These are phyloP conservation scores for Sphaerophoria taeniata DNA, from an alignment of 2,888 invertebrate species.

Conservation along the genomic window DNA sequence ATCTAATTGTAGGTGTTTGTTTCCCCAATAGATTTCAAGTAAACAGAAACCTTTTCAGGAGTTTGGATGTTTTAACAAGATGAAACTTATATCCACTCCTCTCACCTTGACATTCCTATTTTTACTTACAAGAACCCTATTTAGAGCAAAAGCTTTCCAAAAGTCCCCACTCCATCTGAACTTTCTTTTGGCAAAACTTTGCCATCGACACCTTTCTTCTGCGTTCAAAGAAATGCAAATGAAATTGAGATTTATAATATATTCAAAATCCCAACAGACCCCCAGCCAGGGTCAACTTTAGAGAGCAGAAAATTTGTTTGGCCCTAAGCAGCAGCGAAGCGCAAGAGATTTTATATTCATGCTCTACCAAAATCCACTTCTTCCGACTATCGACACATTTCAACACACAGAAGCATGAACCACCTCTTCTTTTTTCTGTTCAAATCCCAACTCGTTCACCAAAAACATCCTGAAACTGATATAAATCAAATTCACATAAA, in stretches of 20 bases:
- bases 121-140: not conserved
- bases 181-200: not conserved
- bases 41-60: not conserved
- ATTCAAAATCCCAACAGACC: slow-evolving; percentile 32
- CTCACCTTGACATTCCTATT: not conserved
- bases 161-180: not conserved
- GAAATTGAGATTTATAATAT: slow-evolving; percentile 33
- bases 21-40: not conserved
- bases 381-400: slow-evolving; percentile 37
- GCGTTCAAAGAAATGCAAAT: slow-evolving; percentile 28
- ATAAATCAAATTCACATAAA: slow-evolving; percentile 67
- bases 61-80: not conserved
- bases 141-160: not conserved
- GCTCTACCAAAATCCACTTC: slow-evolving; percentile 43
- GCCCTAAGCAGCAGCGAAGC: slow-evolving; percentile 25
- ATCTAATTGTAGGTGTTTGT: not conserved
- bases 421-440: not conserved
- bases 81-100: not conserved
- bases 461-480: slow-evolving; percentile 58
- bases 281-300: slow-evolving; percentile 15
- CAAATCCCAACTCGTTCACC: slow-evolving; percentile 3
- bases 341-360: slow-evolving; percentile 21
- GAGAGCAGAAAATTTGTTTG: slow-evolving; percentile 51
- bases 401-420: slow-evolving; percentile 26
- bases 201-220: slow-evolving; percentile 27